Percentiles rank a stretch among this genome's conserved stretches.
Conservation (phyloP, 2,888 invertebrate genomes). For the Eristalis intricaria region DNA sequence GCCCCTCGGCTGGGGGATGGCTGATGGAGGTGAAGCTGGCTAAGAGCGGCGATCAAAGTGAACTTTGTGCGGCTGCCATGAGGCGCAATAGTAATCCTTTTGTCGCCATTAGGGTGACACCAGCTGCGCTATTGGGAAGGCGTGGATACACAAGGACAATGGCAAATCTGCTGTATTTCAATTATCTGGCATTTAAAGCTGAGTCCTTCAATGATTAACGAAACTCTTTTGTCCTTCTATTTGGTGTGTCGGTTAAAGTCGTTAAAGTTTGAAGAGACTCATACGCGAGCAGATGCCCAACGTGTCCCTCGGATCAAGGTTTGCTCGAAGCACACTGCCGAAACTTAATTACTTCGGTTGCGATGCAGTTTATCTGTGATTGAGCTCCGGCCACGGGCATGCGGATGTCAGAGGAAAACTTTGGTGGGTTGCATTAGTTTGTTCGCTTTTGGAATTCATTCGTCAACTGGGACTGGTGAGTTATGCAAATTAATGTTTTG, state of each 20-base stretch:
- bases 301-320: constrained; percentile 25
- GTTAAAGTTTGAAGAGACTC: neutral
- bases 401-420: neutral
- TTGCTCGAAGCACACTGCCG: neutral
- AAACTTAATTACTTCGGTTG: constrained; percentile 25
- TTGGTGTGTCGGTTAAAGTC: neutral
- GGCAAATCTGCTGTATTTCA: constrained; percentile 50
- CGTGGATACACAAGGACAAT: constrained; percentile 24
- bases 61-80: constrained; percentile 25
- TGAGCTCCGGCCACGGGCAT: neutral
- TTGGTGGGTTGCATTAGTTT: neutral
- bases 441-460: neutral
- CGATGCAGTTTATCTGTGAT: constrained; percentile 38
- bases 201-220: constrained; percentile 50
- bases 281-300: neutral
- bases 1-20: neutral
- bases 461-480: neutral
- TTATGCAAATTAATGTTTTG: neutral
- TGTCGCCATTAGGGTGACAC: constrained; percentile 50
- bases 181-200: constrained; percentile 65
- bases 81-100: constrained; percentile 49
- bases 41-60: constrained; percentile 25
- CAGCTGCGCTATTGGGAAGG: neutral
- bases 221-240: constrained; percentile 16
- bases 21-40: neutral